A percentile compares a stretch with the other conserved stretches of the same genome.
Evolutionary conservation across 2,888 invertebrate genomes (phyloP).

Genomic region (Dermolepida albohirtum): DNA sequence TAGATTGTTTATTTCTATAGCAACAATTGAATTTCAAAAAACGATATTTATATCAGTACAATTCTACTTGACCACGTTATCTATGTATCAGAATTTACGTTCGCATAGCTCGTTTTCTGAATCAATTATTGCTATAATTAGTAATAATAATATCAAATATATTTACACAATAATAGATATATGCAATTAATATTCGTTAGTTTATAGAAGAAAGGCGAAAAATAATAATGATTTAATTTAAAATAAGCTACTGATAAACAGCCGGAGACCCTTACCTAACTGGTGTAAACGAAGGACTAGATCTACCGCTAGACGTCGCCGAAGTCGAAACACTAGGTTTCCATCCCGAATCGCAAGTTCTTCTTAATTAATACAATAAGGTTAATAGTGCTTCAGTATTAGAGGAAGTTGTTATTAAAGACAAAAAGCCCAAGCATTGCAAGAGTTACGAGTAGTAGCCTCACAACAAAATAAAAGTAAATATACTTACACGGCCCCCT

Average conservation of each 20-base stretch:
- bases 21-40: not conserved
- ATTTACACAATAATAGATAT: no score
- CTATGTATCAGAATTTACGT: no score
- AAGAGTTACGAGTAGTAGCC: constrained; percentile 10
- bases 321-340: constrained; percentile 48
- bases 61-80: no score
- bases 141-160: no score
- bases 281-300: constrained; percentile 58
- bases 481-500: constrained; percentile 66
- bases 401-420: no score
- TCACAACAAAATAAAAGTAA: not conserved
- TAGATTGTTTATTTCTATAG: not conserved
- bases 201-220: no score
- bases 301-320: constrained; percentile 59
- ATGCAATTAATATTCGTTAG: no score
- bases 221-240: no score
- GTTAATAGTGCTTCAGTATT: not conserved
- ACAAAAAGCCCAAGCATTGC: not conserved
- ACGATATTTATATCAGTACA: not conserved
- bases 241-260: not conserved
- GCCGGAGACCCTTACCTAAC: constrained; percentile 52
- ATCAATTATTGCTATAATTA: no score
- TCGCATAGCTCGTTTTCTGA: no score
- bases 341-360: constrained; percentile 27
- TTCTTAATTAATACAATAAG: constrained; percentile 18